These are phyloP conservation scores for Geophilus truncorum DNA, from an alignment of 2,888 invertebrate species.

Conservation along the genomic window DNA sequence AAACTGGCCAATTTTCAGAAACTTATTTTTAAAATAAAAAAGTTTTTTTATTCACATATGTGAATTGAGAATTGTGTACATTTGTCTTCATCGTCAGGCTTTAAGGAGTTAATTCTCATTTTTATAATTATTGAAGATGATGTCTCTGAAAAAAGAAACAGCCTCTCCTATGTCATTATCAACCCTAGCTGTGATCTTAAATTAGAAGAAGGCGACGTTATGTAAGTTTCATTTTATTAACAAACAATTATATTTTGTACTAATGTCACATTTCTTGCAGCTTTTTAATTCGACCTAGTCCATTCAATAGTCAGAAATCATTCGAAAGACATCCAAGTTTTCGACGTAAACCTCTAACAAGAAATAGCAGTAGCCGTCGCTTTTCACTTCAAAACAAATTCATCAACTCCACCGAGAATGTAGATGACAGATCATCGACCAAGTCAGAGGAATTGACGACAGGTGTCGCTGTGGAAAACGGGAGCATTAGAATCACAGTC, in stretches of 20 bases:
- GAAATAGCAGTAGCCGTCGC: conserved; percentile 69
- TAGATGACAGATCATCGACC: conserved; percentile 1
- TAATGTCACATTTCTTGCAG: no score
- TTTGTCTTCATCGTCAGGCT: no score
- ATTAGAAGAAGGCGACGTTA: conserved; percentile 91
- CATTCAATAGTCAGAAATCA: conserved; percentile 90
- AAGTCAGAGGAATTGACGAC: conserved; percentile 25
- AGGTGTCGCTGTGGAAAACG: conserved; percentile 43
- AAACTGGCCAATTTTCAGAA: no score
- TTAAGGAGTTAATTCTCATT: no score
- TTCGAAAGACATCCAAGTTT: conserved; percentile 88
- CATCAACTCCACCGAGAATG: conserved; percentile 25
- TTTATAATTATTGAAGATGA: conserved; percentile 69
- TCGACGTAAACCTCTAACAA: conserved; percentile 84
- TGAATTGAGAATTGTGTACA: no score
- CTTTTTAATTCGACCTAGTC: conserved; percentile 87
- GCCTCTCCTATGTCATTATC: conserved; percentile 93
- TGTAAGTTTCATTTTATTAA: conserved; percentile 58
- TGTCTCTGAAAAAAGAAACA: conserved; percentile 87
- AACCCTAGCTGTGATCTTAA: conserved; percentile 96
- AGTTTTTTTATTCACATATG: no score
- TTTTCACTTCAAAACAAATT: conserved; percentile 45
- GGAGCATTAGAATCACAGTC: conserved; percentile 76
- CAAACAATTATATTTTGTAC: background rate
- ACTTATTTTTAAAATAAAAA: no score